Evolutionary conservation across 2,888 invertebrate genomes (phyloP), one percentile per base, ranked within the genome.

Genomic region (Mesorhabditis spiculigera): DNA sequence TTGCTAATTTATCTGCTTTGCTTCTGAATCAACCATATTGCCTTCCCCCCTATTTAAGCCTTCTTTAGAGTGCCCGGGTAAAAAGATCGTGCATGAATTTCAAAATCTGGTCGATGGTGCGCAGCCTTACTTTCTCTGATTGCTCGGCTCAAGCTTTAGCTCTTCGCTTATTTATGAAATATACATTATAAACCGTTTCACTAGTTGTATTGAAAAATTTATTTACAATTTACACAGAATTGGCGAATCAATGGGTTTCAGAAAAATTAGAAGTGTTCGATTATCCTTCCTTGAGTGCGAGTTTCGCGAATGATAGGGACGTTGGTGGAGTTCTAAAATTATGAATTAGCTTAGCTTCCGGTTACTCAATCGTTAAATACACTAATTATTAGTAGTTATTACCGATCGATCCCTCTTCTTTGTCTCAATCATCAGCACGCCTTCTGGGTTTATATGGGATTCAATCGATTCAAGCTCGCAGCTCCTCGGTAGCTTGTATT

Each of bases 1-100:
- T 65, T 74, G 70, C 71, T 85, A 73, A 76, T 65, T 10, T 66
- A 41, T 50, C 43, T 58, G 16, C 63, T 43, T 67, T 43, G 4
- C 62, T 61, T 28, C 28, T 28, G 28, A 28, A 44, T 65, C 66
- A 45, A 8, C 63, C 63, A 42, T n/a, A 45, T 50, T 66, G n/a
- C 42, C 43, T 58, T 50, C 66, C 66, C 66, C 66, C 45, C 50
- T 58, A 5, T 45, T 50, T 66, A 45, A 50, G 58, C 58, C 58
- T 50, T 66, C 50, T 50, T 58, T 50, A 58, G 42, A 66, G 50
- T 50, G 66, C 8, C 5, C 10, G 58, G 58, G 58, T 13, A n/a
- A 58, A 58, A 13, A n/a, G 58, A 58, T n/a, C 10, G 58, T 13
- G 50, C n/a, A 58, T 50, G 58, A 50, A 50, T 50, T 66, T 45